A percentile compares a stretch with the other conserved stretches of the same genome.
phyloP scores from a whole-genome alignment of 2,888 invertebrate species.

The Spisula solida region DNA sequence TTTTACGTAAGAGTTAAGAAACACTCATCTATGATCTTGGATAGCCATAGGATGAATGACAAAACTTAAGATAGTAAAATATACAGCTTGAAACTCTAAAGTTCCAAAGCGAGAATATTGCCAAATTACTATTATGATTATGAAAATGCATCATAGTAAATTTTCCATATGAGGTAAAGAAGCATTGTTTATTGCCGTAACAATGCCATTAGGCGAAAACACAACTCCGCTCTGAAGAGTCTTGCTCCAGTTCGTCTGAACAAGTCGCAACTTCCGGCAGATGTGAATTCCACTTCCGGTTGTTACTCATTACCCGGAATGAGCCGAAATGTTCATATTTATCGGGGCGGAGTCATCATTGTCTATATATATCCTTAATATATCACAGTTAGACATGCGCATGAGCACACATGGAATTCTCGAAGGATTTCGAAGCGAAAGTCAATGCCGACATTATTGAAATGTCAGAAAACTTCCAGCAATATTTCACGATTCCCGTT shows the following conservation, averaged over 20 bases:
- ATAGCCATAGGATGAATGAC: not conserved
- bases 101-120: not conserved
- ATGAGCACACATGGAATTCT: not conserved
- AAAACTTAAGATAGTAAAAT: not conserved
- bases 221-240: not conserved
- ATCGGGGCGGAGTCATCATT: not conserved
- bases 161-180: not conserved
- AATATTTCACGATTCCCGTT: constrained; percentile 19
- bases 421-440: constrained; percentile 9
- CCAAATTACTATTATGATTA: not conserved
- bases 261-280: not conserved
- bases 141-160: not conserved
- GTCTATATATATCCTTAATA: not conserved
- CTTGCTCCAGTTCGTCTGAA: not conserved
- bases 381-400: constrained; percentile 22
- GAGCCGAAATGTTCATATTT: not conserved
- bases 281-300: constrained; percentile 6
- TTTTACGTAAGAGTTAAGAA: not conserved
- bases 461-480: not conserved
- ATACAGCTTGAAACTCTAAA: not conserved
- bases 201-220: not conserved
- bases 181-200: not conserved
- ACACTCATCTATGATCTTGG: not conserved
- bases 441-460: not conserved
- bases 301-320: not conserved